phyloP scores from a whole-genome alignment of 2,113 vertebrate species.

The Phodopus roborovskii region DNA sequence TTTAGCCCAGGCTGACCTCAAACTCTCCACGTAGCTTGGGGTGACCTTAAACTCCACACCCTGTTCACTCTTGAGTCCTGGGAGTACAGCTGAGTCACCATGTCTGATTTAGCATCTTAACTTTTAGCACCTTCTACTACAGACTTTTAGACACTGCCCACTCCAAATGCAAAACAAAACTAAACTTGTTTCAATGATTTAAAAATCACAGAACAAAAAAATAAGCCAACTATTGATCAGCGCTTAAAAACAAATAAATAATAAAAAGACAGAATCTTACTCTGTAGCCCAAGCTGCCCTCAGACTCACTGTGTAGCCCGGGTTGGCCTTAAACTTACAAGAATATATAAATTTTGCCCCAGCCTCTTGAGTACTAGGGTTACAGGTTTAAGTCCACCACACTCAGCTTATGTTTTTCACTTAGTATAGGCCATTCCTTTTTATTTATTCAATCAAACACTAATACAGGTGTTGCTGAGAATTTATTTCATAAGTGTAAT shows the following conservation, averaged over 20 bases:
- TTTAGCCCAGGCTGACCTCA: neutral
- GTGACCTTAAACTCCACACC: neutral
- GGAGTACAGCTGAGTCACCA: neutral
- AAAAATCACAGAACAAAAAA: slow-evolving; percentile 38
- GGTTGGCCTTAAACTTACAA: neutral
- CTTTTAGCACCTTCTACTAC: slow-evolving; percentile 11
- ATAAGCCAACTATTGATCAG: neutral
- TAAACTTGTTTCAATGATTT: slow-evolving; percentile 51
- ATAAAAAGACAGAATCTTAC: neutral
- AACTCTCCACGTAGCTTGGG: neutral
- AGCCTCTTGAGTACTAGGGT: neutral
- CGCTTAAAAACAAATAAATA: neutral
- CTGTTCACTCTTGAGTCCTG: neutral
- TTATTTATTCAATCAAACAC: slow-evolving; percentile 44
- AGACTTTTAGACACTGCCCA: neutral
- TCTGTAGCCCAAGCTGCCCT: neutral
- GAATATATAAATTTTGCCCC: neutral
- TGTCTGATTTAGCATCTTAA: neutral
- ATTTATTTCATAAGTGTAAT: slow-evolving; percentile 44
- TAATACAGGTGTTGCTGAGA: slow-evolving; percentile 27
- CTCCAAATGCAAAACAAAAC: neutral
- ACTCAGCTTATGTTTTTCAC: neutral
- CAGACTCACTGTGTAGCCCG: neutral
- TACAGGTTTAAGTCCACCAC: neutral
- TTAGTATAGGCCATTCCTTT: slow-evolving; percentile 8